Base-by-base conservation (phyloP, 1,140 invertebrate species). In the Bombus fervidus region DNA sequence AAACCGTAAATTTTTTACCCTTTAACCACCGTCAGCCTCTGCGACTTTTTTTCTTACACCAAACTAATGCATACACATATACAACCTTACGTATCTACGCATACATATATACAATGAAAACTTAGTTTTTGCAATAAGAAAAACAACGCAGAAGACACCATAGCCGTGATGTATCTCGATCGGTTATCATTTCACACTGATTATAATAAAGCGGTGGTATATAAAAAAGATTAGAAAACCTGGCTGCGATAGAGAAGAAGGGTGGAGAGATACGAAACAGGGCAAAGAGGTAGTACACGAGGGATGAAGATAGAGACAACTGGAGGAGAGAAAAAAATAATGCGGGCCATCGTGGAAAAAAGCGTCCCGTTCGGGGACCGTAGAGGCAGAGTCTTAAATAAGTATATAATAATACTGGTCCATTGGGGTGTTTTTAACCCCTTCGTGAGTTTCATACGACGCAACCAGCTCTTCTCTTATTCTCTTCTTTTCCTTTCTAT, bases 121-220 rank as follows among this genome's bases (percentile, higher is more conserved):
- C 82, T 82, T 88, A 81, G 82, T 94, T 93, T 92, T 93, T 92
- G 81, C 74, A 1, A n/a, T 2, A 28, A 31, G 69, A 91, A 94
- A 93, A 94, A 93, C 92, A 92, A 84, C 69, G 15, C n/a, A 9
- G 59, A 75, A 6, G 8, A 91, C 86, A 91, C 75, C 89, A n/a
- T 13, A n/a, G 81, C 79, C 91, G 90, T 92, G 87, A 89, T 91
- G 90, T 92, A 94, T 93, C 93, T 90, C 82, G 94, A 95, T 95
- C 95, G 94, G 95, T 95, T 95, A 95, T 92, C 94, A 95, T 95
- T 95, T 95, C 95, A 95, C 95, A 94, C 95, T 93, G 94, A 95
- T 95, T 95, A 95, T 86, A 94, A 95, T 94, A 94, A 95, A 94
- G 90, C 87, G 66, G 57, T 25, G 74, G 72, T 71, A 22, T 1